Evolutionary conservation across 2,888 invertebrate species (phyloP).

Genomic region (Leptinotarsa rubiginosa): DNA sequence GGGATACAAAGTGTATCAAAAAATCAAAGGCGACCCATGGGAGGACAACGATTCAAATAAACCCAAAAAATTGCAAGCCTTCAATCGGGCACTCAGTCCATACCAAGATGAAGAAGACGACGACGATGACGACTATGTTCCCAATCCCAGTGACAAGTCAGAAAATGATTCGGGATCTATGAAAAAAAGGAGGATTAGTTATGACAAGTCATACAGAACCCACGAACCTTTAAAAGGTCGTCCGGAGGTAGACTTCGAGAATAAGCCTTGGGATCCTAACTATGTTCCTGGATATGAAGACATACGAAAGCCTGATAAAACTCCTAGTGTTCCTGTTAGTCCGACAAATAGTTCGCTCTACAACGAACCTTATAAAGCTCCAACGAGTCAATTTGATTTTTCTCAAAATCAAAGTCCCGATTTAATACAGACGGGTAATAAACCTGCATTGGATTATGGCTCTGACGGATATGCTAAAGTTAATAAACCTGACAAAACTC

Average conservation of each 20-base stretch:
- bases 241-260: conserved; percentile 83
- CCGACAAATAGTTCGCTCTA: conserved; percentile 44
- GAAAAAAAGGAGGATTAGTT: conserved; percentile 78
- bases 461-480: conserved; percentile 55
- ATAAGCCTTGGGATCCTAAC: conserved; percentile 80
- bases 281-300: conserved; percentile 64
- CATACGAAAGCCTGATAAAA: conserved; percentile 13
- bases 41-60: conserved; percentile 53
- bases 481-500: conserved; percentile 49
- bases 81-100: conserved; percentile 46
- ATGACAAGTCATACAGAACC: conserved; percentile 86
- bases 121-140: conserved; percentile 59
- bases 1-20: conserved; percentile 73
- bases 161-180: conserved; percentile 47
- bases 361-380: conserved; percentile 12
- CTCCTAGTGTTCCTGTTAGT: conserved; percentile 43
- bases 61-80: conserved; percentile 33
- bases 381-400: conserved; percentile 41
- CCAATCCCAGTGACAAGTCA: conserved; percentile 48
- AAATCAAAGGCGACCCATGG: conserved; percentile 62
- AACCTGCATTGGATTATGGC: conserved; percentile 46
- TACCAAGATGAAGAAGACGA: conserved; percentile 52
- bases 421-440: conserved; percentile 43
- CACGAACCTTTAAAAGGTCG: conserved; percentile 81
- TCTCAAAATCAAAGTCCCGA: conserved; percentile 51